Base-by-base conservation (phyloP, 2,113 vertebrate species). In the Urocolius indicus region DNA sequence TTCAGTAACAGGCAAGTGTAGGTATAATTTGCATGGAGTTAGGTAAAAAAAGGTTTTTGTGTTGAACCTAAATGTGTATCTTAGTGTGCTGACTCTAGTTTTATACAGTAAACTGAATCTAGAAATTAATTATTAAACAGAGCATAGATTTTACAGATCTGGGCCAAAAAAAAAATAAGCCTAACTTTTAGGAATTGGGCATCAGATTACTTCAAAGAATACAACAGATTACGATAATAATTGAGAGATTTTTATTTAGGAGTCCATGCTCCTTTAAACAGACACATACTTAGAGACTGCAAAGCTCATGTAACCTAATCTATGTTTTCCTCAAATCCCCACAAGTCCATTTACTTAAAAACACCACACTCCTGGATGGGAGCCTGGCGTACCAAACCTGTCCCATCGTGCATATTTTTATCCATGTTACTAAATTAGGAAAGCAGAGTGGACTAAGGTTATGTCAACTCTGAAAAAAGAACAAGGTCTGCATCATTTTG, bases 371-470 rank as follows among this genome's bases (percentile, higher is more conserved):
- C 94, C 98, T 99, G 99, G 98, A 99, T 94, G 94, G 95, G 96
- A 94, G 98, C 98, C 98, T 98, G 95, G 98, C 98, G 98, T 98
- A 98, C 98, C 98, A 98, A 98, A 98, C 98, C 98, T 98, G 98
- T 95, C 98, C 98, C 93, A 97, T 98, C 97, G 98, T 89, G 97
- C 98, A 98, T 98, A 98, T 99, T 98, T 99, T 99, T 98, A 99
- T 97, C 97, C 97, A 85, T 98, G 98, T 99, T 99, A 99, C 99
- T 99, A 99, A 99, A 99, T 99, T 99, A 99, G 98, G 98, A 99
- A 99, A 98, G 98, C 96, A 94, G 98, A 98, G 97, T 92, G 87
- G 98, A 96, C 97, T 94, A 97, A 96, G 97, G 97, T 97, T 97
- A 98, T 98, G 98, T 98, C 98, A 98, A 96, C 61, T 97, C 96